phyloP scores from a whole-genome alignment of 2,113 vertebrate species.

The Eleginops maclovinus region DNA sequence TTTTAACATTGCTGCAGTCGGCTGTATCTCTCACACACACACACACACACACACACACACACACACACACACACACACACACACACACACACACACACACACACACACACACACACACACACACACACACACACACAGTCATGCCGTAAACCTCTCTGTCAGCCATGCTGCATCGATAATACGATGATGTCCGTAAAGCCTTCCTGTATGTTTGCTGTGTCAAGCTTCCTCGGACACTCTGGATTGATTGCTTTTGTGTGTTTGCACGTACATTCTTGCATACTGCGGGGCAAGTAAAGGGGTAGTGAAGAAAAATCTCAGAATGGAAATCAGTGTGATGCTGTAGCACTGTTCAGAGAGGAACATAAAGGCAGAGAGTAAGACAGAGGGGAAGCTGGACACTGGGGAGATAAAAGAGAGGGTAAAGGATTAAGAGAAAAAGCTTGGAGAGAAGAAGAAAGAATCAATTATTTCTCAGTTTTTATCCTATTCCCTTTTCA shows the following conservation, averaged over 20 bases:
- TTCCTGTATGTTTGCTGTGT: conserved; percentile 9
- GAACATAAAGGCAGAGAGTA: background rate
- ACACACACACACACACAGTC: background rate
- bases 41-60: background rate
- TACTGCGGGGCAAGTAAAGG: background rate
- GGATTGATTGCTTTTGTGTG: conserved; percentile 15
- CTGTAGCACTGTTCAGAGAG: background rate
- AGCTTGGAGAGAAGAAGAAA: background rate
- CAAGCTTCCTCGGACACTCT: background rate
- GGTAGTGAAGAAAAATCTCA: conserved; percentile 28
- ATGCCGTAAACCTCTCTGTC: conserved; percentile 22
- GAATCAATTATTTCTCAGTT: background rate
- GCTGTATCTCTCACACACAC: conserved; percentile 4
- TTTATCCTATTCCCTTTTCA: background rate
- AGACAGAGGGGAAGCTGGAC: background rate
- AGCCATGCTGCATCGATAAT: conserved; percentile 24
- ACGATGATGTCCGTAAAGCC: conserved; percentile 22
- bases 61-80: conserved; percentile 1
- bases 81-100: background rate
- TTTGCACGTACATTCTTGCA: background rate
- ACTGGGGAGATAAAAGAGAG: conserved; percentile 10
- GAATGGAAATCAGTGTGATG: conserved; percentile 36
- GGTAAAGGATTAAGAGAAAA: background rate
- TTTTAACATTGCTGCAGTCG: conserved; percentile 26
- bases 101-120: conserved; percentile 2